Percentiles rank a stretch among this genome's conserved stretches.
Evolutionary conservation across 2,113 vertebrate genomes (phyloP).

Genomic region (Ctenodactylus gundi): DNA sequence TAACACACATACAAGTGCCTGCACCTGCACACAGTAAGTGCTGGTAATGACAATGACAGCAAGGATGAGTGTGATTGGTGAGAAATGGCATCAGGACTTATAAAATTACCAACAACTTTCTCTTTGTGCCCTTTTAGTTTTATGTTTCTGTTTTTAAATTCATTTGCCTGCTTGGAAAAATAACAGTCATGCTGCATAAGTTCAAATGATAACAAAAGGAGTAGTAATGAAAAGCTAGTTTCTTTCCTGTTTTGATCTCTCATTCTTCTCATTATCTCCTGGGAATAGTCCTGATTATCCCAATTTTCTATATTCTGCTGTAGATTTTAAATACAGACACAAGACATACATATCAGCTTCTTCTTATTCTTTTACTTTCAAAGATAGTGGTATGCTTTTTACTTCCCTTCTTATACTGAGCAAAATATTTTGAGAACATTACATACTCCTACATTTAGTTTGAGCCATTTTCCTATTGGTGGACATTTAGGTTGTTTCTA

Average conservation of each 20-base stretch:
- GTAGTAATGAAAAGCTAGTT: neutral
- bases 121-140: neutral
- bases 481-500: neutral
- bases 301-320: neutral
- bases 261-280: neutral
- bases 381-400: neutral
- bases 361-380: neutral
- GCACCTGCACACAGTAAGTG: neutral
- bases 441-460: neutral
- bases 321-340: neutral
- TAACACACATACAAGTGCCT: neutral
- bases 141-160: neutral
- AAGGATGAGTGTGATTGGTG: neutral
- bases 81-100: neutral
- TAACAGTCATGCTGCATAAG: neutral
- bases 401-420: neutral
- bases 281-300: neutral
- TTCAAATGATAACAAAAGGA: neutral
- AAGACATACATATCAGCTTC: neutral
- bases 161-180: neutral
- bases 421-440: neutral
- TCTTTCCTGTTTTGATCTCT: neutral
- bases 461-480: neutral
- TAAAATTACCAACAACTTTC: neutral
- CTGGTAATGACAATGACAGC: neutral